Evolutionary conservation across 2,113 vertebrate species (phyloP), one percentile per base, ranked within the genome.

Genomic region (Tachysurus vachellii): DNA sequence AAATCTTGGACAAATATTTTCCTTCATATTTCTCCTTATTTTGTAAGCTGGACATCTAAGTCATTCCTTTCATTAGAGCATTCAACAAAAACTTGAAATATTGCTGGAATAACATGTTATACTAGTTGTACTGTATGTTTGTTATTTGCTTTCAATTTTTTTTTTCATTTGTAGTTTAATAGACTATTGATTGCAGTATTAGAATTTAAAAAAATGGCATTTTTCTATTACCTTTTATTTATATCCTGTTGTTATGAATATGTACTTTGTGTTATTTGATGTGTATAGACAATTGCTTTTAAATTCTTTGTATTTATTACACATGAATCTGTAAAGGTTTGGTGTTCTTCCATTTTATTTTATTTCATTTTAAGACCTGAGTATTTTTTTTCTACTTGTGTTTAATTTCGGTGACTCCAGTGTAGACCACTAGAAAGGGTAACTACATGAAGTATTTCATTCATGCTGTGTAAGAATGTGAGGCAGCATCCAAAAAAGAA

Each of bases 291-390:
- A 59, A 19, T 76, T 85, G 68, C 76, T 75, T 85, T 87, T 50
- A 36, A 88, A 44, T 56, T 47, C 56, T 80, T 85, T 80, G 59
- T 89, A 88, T 89, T 89, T 89, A 89, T 89, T 89, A 85, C 82
- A 71, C 62, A 71, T 53, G 81, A 71, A 64, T 28, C 68, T 47
- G 50, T 47, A 61, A 71, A 44, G 42, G 3, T 85, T 50, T 76
- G 79, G 53, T 62, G 66, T 79, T 44, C 42, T 50, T 79, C 8
- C 1, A 5, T 12, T 77, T 28, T 1, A 36, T 36, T 26, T 61
- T 59, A 62, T 6, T 31, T 53, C 28, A 13, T 12, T 47, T 75
- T 44, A 86, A 66, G 47, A 79, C 26, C 56, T 11, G 42, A 28
- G 57, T 80, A n/a, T 7, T 13, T 70, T 71, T 61, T 77, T 16